Evolutionary conservation across 2,888 invertebrate genomes (phyloP).

Genomic region (Eupeodes latifasciatus): DNA sequence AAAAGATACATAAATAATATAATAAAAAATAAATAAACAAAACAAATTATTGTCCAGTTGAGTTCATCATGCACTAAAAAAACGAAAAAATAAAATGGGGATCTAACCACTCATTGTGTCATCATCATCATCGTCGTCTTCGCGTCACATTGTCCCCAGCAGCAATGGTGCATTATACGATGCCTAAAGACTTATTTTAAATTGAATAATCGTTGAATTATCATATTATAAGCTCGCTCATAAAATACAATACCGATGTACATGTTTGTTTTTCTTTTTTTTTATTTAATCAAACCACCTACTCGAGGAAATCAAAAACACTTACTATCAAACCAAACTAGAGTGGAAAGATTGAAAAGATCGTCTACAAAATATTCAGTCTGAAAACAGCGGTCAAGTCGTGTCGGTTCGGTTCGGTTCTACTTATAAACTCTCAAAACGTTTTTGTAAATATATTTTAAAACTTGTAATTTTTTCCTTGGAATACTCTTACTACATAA

Average conservation of each 20-base stretch:
- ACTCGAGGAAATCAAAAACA: slow-evolving; percentile 1
- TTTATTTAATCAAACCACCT: slow-evolving; percentile 63
- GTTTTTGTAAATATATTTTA: neutral
- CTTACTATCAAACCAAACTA: slow-evolving; percentile 24
- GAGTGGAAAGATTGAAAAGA: slow-evolving; percentile 47
- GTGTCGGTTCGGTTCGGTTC: slow-evolving; percentile 50
- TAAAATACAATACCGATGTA: neutral
- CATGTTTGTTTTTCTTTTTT: slow-evolving; percentile 3
- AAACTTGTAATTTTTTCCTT: neutral
- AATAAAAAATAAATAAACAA: neutral
- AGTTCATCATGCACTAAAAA: slow-evolving; percentile 20
- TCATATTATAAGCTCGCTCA: slow-evolving; percentile 12
- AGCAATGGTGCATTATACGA: slow-evolving; percentile 38
- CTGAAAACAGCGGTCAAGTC: slow-evolving; percentile 53
- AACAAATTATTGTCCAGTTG: slow-evolving; percentile 1
- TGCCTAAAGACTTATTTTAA: slow-evolving; percentile 50
- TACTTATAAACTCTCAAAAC: slow-evolving; percentile 9
- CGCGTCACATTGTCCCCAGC: slow-evolving; percentile 13
- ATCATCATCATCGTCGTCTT: neutral
- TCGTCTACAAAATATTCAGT: slow-evolving; percentile 48
- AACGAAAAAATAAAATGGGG: slow-evolving; percentile 1
- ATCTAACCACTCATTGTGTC: neutral
- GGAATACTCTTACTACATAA: neutral
- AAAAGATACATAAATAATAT: too few species aligned
- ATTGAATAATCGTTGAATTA: slow-evolving; percentile 64